Evolutionary conservation across 2,113 vertebrate genomes (phyloP).

Genomic region (Apteryx owenii): DNA sequence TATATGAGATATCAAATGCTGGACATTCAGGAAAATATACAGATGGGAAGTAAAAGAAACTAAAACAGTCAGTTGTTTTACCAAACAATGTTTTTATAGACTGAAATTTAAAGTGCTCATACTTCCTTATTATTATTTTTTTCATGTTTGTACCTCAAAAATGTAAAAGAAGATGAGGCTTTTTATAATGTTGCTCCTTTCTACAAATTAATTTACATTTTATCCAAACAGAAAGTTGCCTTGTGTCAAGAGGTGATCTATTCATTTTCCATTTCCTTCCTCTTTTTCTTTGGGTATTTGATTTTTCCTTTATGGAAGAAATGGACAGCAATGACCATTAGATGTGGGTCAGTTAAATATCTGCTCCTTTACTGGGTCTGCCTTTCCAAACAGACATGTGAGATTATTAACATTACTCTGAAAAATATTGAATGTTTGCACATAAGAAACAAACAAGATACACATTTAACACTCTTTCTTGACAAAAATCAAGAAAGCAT

Average conservation of each 20-base stretch:
- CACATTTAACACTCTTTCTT: not conserved
- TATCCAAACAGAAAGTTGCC: not conserved
- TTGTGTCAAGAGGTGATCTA: not conserved
- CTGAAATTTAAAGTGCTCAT: not conserved
- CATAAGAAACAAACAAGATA: not conserved
- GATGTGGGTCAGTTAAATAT: not conserved
- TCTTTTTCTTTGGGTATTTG: not conserved
- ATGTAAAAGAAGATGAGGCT: not conserved
- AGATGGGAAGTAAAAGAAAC: not conserved
- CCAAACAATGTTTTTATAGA: not conserved
- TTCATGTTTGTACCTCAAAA: not conserved
- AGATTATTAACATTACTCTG: not conserved
- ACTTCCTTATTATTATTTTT: not conserved
- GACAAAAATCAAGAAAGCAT: not conserved
- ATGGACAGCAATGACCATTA: not conserved
- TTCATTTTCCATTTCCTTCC: not conserved
- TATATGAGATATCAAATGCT: not conserved
- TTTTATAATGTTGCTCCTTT: not conserved
- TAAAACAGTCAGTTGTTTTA: not conserved
- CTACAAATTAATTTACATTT: not conserved
- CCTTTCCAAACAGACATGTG: not conserved
- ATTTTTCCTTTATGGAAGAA: not conserved
- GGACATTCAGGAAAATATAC: not conserved
- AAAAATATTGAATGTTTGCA: not conserved
- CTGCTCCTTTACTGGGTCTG: not conserved